A percentile compares a stretch with the other conserved stretches of the same genome.
Conservation (phyloP, 2,888 invertebrate species). For the Stenchaetothrips biformis region DNA sequence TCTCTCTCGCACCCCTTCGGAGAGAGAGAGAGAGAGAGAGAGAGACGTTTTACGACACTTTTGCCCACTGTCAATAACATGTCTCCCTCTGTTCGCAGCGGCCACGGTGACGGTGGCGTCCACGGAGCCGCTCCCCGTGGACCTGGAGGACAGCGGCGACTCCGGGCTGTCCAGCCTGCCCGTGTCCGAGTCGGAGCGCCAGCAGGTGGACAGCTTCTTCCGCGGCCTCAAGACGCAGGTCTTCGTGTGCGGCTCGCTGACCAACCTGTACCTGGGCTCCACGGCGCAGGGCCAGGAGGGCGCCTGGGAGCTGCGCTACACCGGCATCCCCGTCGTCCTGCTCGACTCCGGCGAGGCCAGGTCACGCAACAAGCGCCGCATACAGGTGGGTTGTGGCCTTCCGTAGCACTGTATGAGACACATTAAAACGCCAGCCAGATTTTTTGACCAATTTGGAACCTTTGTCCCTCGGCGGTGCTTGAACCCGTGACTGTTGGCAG, state of each 20-base stretch:
- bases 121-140: slow-evolving; percentile 25
- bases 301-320: slow-evolving; percentile 66
- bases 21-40: no score
- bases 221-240: slow-evolving; percentile 71
- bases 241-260: slow-evolving; percentile 69
- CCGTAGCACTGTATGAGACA: no score
- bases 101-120: slow-evolving; percentile 12
- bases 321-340: slow-evolving; percentile 73
- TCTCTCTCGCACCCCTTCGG: no score
- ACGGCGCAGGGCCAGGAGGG: slow-evolving; percentile 50
- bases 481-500: not conserved
- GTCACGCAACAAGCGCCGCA: slow-evolving; percentile 60
- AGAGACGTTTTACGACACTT: no score
- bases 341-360: slow-evolving; percentile 71
- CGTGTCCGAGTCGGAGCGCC: slow-evolving; percentile 29
- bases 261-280: slow-evolving; percentile 63
- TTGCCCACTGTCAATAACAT: no score
- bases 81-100: not conserved
- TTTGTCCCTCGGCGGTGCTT: no score
- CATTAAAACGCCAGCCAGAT: no score
- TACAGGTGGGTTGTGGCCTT: slow-evolving; percentile 47
- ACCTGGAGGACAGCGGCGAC: slow-evolving; percentile 8
- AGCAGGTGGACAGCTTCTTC: slow-evolving; percentile 62
- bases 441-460: no score
- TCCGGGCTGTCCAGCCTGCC: slow-evolving; percentile 31